phyloP scores from a whole-genome alignment of 2,888 invertebrate genomes.

The Scaptomyza parva region DNA sequence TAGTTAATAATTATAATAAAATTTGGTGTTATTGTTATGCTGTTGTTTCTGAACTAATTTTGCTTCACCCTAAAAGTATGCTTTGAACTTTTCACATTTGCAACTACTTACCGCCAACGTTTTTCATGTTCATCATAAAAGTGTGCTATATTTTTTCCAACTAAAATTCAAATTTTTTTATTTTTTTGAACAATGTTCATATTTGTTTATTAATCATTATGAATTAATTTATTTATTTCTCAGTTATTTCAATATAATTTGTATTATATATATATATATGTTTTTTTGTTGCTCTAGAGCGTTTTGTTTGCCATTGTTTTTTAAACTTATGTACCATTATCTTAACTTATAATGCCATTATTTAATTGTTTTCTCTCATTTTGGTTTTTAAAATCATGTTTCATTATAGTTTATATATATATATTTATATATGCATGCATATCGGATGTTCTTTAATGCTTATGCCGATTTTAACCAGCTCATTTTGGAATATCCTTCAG shows the following conservation, averaged over 20 bases:
- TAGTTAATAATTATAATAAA: conserved; percentile 32
- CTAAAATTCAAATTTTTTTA: no score
- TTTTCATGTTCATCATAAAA: neutral
- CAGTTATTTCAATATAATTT: conserved; percentile 81
- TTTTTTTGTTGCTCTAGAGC: conserved; percentile 77
- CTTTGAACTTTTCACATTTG: neutral
- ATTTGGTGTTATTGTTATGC: conserved; percentile 31
- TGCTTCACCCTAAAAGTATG: neutral
- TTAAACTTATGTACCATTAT: conserved; percentile 79
- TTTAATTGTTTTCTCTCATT: conserved; percentile 58
- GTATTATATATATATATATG: conserved; percentile 67
- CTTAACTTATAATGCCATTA: conserved; percentile 76
- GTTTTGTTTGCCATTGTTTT: conserved; percentile 84
- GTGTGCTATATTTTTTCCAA: neutral
- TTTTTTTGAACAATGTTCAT: conserved; percentile 83
- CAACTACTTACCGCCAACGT: neutral
- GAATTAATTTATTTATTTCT: conserved; percentile 81
- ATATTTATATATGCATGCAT: conserved; percentile 49
- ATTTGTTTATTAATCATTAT: conserved; percentile 81
- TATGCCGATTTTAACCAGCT: conserved; percentile 50
- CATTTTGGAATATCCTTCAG: conserved; percentile 50
- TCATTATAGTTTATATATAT: conserved; percentile 55
- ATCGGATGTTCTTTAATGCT: conserved; percentile 52
- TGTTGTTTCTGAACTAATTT: neutral
- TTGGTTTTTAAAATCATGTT: conserved; percentile 73